Conservation (phyloP, 2,113 vertebrate genomes). For the Bufo bufo region DNA sequence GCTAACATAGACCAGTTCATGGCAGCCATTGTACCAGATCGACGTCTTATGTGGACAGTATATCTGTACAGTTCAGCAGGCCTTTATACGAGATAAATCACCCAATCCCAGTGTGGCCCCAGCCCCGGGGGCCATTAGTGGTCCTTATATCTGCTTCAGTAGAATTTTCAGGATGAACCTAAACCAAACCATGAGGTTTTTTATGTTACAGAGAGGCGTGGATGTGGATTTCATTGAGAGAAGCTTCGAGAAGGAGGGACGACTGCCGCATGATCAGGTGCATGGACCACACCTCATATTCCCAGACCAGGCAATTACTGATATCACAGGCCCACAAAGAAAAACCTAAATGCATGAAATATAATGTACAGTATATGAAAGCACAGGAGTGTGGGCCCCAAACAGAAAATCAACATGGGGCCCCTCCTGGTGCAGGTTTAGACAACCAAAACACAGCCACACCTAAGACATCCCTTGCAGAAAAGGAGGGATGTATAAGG, state of each 20-base stretch:
- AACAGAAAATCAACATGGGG: neutral
- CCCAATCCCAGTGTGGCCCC: too few relatives aligned
- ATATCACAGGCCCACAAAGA: neutral
- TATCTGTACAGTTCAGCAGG: too few relatives aligned
- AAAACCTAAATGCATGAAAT: too few relatives aligned
- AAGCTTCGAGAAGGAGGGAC: slow-evolving; percentile 47
- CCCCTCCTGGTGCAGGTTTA: neutral
- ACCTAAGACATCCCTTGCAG: neutral
- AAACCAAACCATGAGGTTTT: neutral
- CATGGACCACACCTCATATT: neutral
- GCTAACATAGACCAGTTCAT: too few relatives aligned
- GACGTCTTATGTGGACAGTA: too few relatives aligned
- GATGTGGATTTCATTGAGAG: slow-evolving; percentile 45
- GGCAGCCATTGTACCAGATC: too few relatives aligned
- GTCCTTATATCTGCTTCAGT: too few relatives aligned
- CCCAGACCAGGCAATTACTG: neutral
- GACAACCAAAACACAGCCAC: neutral
- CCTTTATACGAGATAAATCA: too few relatives aligned
- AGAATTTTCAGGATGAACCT: too few relatives aligned
- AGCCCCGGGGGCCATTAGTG: too few relatives aligned
- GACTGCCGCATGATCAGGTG: neutral
- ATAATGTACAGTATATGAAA: neutral
- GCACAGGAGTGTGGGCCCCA: neutral
- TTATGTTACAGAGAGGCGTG: slow-evolving; percentile 45
- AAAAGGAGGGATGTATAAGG: neutral